Percentiles rank a stretch among this genome's conserved stretches.
phyloP scores from a whole-genome alignment of 2,888 invertebrate genomes.

The Tupiocoris notatus region DNA sequence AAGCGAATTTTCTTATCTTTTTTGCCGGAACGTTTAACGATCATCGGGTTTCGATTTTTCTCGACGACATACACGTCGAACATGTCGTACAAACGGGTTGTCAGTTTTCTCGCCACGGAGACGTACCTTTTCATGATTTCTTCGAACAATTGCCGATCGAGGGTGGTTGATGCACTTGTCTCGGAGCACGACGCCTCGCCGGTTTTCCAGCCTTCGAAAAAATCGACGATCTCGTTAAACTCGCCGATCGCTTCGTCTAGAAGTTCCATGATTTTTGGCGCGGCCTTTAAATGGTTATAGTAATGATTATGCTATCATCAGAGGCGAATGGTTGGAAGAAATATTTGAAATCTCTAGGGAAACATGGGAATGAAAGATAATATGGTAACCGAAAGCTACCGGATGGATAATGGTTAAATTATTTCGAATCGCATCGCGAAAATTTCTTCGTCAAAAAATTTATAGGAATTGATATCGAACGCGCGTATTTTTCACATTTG shows the following conservation, averaged over 20 bases:
- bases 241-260: constrained; percentile 22
- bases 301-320: too few relatives aligned
- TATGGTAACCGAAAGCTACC: too few relatives aligned
- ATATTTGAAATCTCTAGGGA: too few relatives aligned
- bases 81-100: constrained; percentile 9
- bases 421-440: too few relatives aligned
- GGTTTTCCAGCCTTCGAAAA: constrained; percentile 26
- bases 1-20: constrained; percentile 8
- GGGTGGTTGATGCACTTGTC: not conserved
- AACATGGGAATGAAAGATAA: too few relatives aligned
- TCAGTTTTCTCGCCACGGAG: constrained; percentile 14
- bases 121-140: constrained; percentile 14
- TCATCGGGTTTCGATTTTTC: constrained; percentile 19
- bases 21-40: constrained; percentile 5
- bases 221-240: constrained; percentile 1
- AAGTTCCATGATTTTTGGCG: constrained; percentile 21
- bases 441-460: too few relatives aligned
- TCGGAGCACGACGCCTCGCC: not conserved
- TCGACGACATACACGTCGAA: constrained; percentile 25
- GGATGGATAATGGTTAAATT: too few relatives aligned
- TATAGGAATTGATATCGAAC: too few relatives aligned
- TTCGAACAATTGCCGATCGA: constrained; percentile 4
- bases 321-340: too few relatives aligned
- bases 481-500: too few relatives aligned
- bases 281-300: too few relatives aligned